Conservation (phyloP, 1,140 invertebrate genomes). For the Lucilia sericata region DNA sequence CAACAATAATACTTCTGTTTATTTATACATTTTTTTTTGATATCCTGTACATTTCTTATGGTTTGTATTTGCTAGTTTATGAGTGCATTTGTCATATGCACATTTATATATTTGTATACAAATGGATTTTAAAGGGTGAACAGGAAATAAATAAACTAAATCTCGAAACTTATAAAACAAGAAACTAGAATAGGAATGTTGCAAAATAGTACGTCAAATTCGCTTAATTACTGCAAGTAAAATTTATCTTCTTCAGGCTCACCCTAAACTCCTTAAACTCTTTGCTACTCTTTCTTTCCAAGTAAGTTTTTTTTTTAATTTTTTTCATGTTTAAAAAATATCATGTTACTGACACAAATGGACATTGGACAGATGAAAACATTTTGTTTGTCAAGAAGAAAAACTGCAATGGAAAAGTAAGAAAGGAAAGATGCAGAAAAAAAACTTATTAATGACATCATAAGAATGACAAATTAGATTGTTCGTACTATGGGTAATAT, state of each 20-base stretch:
- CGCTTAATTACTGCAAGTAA: too few species aligned
- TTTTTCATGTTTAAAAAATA: conserved; percentile 29
- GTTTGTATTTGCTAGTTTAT: conserved; percentile 26
- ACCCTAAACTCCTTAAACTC: too few species aligned
- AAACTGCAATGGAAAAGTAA: background rate
- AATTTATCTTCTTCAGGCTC: too few species aligned
- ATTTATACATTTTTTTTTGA: background rate
- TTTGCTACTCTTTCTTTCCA: background rate
- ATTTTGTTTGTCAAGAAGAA: conserved; percentile 9
- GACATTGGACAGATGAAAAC: conserved; percentile 42
- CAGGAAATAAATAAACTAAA: too few species aligned
- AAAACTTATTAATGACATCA: conserved; percentile 13
- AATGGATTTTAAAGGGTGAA: background rate
- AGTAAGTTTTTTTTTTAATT: background rate
- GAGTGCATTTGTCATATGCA: conserved; percentile 43
- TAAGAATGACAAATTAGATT: conserved; percentile 27
- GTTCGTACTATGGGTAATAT: background rate
- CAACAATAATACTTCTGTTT: conserved; percentile 22
- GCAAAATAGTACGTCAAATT: too few species aligned
- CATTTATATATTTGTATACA: conserved; percentile 4
- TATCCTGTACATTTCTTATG: background rate
- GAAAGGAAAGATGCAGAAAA: background rate
- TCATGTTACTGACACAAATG: conserved; percentile 48
- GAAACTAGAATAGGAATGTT: too few species aligned
- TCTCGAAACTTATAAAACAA: too few species aligned